Conservation (phyloP, 2,888 invertebrate species). For the Lordiphosa fenestrarum region DNA sequence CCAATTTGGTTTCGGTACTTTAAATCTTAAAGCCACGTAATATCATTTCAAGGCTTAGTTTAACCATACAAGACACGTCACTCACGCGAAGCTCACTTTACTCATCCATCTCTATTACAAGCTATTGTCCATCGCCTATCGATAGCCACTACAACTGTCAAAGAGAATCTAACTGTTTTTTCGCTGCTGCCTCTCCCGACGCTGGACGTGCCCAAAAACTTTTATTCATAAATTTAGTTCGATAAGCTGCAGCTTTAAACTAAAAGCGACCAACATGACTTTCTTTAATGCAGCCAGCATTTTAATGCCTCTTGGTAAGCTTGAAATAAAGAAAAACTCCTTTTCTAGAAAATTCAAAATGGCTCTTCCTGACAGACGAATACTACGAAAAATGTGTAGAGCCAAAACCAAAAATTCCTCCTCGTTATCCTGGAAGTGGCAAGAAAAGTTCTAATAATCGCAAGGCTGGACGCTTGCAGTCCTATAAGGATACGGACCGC, state of each 20-base stretch:
- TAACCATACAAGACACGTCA: no score
- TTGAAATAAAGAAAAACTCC: neutral
- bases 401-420: conserved; percentile 39
- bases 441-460: conserved; percentile 16
- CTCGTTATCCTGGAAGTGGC: conserved; percentile 7
- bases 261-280: neutral
- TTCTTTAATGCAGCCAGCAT: neutral
- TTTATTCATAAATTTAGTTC: neutral
- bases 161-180: neutral
- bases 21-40: no score
- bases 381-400: conserved; percentile 32
- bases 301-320: conserved; percentile 29
- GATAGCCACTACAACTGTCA: no score
- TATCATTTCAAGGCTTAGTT: no score
- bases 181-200: neutral
- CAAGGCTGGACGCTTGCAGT: conserved; percentile 37
- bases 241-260: no score
- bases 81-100: no score
- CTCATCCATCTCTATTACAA: no score
- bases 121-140: no score
- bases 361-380: conserved; percentile 30
- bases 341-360: no score
- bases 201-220: neutral
- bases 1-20: no score
- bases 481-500: conserved; percentile 29